These are phyloP conservation scores for Pachypanchax playfairii DNA, from an alignment of 2,113 vertebrate genomes.

Conservation along the genomic window DNA sequence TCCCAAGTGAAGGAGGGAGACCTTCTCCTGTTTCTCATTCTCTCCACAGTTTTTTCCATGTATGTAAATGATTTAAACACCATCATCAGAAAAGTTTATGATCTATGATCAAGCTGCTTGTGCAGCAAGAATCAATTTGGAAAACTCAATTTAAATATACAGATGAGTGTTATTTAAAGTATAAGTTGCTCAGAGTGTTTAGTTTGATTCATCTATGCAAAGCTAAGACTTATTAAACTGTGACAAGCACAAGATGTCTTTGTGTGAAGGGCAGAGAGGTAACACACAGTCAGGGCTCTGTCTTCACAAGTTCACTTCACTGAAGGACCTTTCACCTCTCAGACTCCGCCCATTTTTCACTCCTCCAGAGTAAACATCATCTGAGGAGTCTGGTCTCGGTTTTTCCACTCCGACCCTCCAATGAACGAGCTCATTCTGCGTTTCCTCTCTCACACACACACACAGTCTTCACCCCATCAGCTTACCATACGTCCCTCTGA, in stretches of 20 bases:
- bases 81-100: neutral
- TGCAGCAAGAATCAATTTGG: no score
- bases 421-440: constrained; percentile 76
- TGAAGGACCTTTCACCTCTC: constrained; percentile 46
- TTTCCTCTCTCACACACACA: constrained; percentile 40
- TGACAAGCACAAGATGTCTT: constrained; percentile 13
- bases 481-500: constrained; percentile 53
- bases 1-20: neutral
- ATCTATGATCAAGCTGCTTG: no score
- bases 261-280: neutral
- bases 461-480: constrained; percentile 37
- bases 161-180: constrained; percentile 3
- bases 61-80: neutral
- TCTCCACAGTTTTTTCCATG: neutral
- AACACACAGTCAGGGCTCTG: constrained; percentile 15
- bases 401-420: constrained; percentile 62
- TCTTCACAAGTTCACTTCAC: constrained; percentile 27
- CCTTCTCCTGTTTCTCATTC: neutral
- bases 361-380: constrained; percentile 69
- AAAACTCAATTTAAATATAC: no score
- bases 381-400: constrained; percentile 41
- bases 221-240: constrained; percentile 4
- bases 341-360: constrained; percentile 36
- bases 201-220: neutral
- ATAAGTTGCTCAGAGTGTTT: constrained; percentile 1